phyloP scores from a whole-genome alignment of 2,797 vertebrate genomes.

The Limnodromus scolopaceus region DNA sequence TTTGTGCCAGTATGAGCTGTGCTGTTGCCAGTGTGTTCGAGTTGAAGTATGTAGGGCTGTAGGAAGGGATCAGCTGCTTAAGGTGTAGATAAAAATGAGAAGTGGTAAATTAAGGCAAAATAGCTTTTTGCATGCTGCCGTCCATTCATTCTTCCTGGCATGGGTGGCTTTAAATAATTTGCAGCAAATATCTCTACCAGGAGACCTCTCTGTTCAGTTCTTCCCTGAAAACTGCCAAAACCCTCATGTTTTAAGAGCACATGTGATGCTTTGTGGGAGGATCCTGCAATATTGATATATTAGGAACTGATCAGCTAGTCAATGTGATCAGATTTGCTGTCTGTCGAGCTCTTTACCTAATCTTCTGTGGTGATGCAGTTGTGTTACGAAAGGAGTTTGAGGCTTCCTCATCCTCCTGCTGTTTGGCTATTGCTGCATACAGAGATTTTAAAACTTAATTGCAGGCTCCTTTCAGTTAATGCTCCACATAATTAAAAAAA shows the following conservation, averaged over 20 bases:
- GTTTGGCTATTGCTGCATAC: background rate
- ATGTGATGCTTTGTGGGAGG: background rate
- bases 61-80: background rate
- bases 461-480: background rate
- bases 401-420: background rate
- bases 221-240: background rate
- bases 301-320: background rate
- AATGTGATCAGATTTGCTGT: background rate
- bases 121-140: background rate
- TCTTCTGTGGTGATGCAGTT: background rate
- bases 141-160: background rate
- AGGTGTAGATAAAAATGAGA: background rate
- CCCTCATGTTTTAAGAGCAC: background rate
- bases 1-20: background rate
- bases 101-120: background rate
- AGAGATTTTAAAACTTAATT: background rate
- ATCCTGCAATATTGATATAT: background rate
- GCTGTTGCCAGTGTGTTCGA: background rate
- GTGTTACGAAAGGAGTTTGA: background rate
- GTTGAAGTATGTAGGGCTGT: background rate
- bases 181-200: background rate
- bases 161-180: background rate
- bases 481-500: background rate
- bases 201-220: background rate
- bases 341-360: background rate